Base-by-base conservation (phyloP, 2,797 vertebrate species). In the Streptopelia turtur region DNA sequence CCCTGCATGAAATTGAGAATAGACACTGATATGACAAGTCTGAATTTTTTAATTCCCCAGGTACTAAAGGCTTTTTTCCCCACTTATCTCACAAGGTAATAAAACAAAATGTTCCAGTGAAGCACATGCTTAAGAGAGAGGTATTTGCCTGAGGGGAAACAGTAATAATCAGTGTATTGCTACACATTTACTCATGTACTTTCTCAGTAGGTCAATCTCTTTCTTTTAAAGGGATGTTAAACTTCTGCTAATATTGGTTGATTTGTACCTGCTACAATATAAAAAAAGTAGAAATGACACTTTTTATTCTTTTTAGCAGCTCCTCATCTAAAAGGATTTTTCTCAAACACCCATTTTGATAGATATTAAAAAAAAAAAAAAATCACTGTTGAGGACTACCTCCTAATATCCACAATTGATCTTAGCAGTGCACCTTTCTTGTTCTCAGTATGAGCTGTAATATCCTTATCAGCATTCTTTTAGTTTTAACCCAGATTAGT, bases 141-240 rank as follows among this genome's bases (percentile, higher is more conserved):
- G 98, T 98, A 98, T 98, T 99, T 98, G 99, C 99, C 99, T 98
- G 98, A 99, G 99, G 99, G 99, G 98, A 98, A 98, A 98, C 98
- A 98, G 98, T 98, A 99, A 98, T 98, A 98, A 98, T 98, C 97
- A 98, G 97, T 98, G 98, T 98, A 98, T 98, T 97, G 98, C 98
- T 98, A 98, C 98, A 99, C 98, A 98, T 98, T 98, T 98, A 98
- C 97, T 98, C 98, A 95, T 99, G 98, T 98, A 98, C 97, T 97
- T 98, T 98, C 98, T 97, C 98, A 98, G 98, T 98, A 98, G 99
- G 99, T 99, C 98, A 98, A 94, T 98, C 98, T 93, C 97, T 97
- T 97, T 95, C 98, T 98, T 99, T 98, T 98, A 98, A 98, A 98
- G 98, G 98, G 98, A 98, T 98, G 98, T 98, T 98, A 98, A 98